phyloP scores from a whole-genome alignment of 2,797 vertebrate genomes.

The Accipiter fasciatus region DNA sequence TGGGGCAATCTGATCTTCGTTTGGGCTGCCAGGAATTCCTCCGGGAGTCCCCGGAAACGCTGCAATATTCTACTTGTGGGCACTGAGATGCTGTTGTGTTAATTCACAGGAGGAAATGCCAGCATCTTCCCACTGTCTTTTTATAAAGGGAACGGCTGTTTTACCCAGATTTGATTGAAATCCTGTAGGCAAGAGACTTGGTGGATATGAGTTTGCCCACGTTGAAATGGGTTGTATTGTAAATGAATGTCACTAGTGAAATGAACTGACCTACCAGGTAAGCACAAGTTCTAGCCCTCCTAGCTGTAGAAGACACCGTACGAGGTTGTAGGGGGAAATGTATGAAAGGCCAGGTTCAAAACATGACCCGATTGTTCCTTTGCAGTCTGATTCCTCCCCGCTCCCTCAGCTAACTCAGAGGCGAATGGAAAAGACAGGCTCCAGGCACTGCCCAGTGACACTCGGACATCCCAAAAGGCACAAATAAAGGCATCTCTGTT shows the following conservation, averaged over 20 bases:
- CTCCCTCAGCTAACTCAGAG: slow-evolving; percentile 26
- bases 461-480: neutral
- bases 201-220: neutral
- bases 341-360: neutral
- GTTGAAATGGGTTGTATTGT: neutral
- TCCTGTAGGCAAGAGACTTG: neutral
- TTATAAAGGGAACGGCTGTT: neutral
- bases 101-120: slow-evolving; percentile 10
- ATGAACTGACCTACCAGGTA: neutral
- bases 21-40: slow-evolving; percentile 49
- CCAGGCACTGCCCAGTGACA: neutral
- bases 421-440: neutral
- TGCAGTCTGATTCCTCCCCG: neutral
- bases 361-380: slow-evolving; percentile 32
- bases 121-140: slow-evolving; percentile 31
- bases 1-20: slow-evolving; percentile 9
- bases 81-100: slow-evolving; percentile 38
- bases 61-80: neutral
- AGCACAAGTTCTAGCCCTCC: neutral
- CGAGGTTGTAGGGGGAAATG: neutral
- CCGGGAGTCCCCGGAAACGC: slow-evolving; percentile 15
- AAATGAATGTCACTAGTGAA: neutral
- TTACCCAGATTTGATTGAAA: neutral
- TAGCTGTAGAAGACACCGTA: neutral
- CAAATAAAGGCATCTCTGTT: neutral